Evolutionary conservation across 1,140 invertebrate species (phyloP), one percentile per base, ranked within the genome.

Genomic region (Homalodisca vitripennis): DNA sequence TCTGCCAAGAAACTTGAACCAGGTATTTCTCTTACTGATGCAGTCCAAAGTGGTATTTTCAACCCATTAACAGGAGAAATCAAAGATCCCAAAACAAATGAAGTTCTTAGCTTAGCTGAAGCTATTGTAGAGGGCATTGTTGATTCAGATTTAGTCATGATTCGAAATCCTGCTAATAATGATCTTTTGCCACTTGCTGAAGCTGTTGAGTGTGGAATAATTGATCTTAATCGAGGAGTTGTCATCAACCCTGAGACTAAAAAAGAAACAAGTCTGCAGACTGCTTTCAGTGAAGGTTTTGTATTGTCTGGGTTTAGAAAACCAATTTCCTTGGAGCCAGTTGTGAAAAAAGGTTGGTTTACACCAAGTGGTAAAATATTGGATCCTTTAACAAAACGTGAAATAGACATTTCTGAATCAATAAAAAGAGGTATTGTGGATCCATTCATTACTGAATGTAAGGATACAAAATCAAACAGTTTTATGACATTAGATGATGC

Each of bases 381-480:
- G 72, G 92, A 95, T 79, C 83, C 83, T 0, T 80, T 89, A 30
- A 90, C 87, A 2, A 86, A 88, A 72, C 86, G 90, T 78, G 79
- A 84, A 57, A 83, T 94, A 3, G 83, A 87, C 71, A 79, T 95
- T 20, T 82, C 87, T 72, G 91, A 93, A 76, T 89, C 91, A 14
- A 86, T 95, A 47, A 85, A 88, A 75, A 85, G 89, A 76, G 88
- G 89, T 70, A 86, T 97, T 63, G 84, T 96, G 30, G 90, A 95
- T 81, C 85, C 89, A 1, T 89, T 89, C 70, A 91, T 92, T 71
- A 91, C 90, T n/a, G 85, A 91, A 77, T 89, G 92, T 73, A 89
- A 89, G 78, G 91, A 95, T 76, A 88, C 87, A 0, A 85, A 85
- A 75, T 85, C 84, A 57, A 85, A 90, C 64, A 84, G 84, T 67